Evolutionary conservation across 2,113 vertebrate genomes (phyloP).

Genomic region (Bostrychus sinensis): DNA sequence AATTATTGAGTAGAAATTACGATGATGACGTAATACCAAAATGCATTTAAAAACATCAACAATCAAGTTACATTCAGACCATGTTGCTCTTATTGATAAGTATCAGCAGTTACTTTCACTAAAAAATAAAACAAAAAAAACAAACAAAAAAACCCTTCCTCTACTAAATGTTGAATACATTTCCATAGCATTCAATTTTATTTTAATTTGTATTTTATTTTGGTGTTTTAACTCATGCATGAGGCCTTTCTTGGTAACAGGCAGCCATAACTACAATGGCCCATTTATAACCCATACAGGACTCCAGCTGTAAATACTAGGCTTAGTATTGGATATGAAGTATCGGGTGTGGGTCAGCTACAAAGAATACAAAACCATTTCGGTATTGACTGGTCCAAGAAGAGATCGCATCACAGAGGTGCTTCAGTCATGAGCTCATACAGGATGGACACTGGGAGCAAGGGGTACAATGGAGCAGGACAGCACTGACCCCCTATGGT

Average conservation of each 20-base stretch:
- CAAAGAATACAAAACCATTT: conserved; percentile 82
- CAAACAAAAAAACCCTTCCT: too few relatives aligned
- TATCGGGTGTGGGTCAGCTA: conserved; percentile 70
- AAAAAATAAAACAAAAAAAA: background rate
- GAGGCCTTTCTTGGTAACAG: conserved; percentile 77
- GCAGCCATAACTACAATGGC: conserved; percentile 50
- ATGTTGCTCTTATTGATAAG: too few relatives aligned
- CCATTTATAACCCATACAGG: conserved; percentile 77
- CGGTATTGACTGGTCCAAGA: conserved; percentile 48
- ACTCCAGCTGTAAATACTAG: conserved; percentile 74
- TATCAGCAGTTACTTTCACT: background rate
- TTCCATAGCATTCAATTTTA: too few relatives aligned
- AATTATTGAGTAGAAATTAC: background rate
- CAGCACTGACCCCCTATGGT: conserved; percentile 68
- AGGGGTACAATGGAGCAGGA: conserved; percentile 19
- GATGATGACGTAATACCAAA: conserved; percentile 1
- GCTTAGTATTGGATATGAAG: conserved; percentile 74
- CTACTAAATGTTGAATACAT: background rate
- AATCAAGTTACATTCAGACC: too few relatives aligned
- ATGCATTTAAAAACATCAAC: conserved; percentile 13
- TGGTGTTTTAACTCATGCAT: conserved; percentile 39
- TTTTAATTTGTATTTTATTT: conserved; percentile 3
- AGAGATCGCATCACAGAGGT: conserved; percentile 63
- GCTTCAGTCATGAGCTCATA: conserved; percentile 73
- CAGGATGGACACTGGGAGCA: conserved; percentile 4